Conservation (phyloP, 2,113 vertebrate genomes). For the Odontophorus gujanensis region DNA sequence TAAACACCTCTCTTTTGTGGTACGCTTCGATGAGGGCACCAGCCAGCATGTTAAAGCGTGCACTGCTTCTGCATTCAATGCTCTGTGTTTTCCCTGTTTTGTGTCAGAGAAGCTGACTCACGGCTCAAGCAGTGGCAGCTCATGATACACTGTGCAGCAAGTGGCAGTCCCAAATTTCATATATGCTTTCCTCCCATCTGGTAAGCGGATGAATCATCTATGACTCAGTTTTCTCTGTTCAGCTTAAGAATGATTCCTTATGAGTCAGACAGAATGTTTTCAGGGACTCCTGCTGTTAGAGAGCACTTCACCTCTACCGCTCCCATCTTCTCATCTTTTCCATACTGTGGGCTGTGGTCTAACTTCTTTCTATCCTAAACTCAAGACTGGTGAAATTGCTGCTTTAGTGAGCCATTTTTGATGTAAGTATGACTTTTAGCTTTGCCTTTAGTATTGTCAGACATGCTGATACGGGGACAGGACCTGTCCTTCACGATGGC, state of each 20-base stretch:
- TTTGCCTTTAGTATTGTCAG: background rate
- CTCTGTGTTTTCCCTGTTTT: background rate
- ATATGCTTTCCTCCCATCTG: conserved; percentile 53
- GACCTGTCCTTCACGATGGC: background rate
- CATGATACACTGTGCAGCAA: background rate
- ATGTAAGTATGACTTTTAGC: background rate
- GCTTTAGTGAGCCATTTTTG: background rate
- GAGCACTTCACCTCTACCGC: conserved; percentile 10
- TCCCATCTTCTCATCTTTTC: background rate
- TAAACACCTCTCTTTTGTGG: background rate
- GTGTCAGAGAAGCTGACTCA: conserved; percentile 14
- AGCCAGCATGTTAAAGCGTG: background rate
- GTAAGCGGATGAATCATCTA: conserved; percentile 61
- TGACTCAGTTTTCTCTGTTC: conserved; percentile 58
- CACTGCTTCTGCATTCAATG: background rate
- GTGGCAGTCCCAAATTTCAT: conserved; percentile 44
- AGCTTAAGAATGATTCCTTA: conserved; percentile 50
- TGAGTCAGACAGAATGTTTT: conserved; percentile 62
- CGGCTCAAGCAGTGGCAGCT: conserved; percentile 4
- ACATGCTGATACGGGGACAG: background rate
- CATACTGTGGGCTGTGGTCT: background rate
- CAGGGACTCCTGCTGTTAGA: conserved; percentile 32
- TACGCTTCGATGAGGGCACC: background rate
- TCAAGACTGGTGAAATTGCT: background rate
- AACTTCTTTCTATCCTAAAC: background rate